phyloP scores from a whole-genome alignment of 2,797 vertebrate genomes.

The Notamacropus eugenii region DNA sequence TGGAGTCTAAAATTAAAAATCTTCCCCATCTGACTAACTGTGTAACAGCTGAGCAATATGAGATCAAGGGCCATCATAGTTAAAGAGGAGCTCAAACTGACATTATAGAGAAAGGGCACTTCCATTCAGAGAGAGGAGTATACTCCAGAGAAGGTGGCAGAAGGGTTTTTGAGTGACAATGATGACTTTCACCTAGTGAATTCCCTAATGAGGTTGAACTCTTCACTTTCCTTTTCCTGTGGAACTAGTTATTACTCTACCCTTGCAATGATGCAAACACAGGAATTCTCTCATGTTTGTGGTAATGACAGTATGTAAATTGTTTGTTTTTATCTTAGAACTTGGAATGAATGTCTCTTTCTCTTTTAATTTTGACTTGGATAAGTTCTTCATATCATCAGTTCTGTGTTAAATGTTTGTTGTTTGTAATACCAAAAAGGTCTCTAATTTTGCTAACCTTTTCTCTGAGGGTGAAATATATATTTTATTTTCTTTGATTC shows the following conservation, averaged over 20 bases:
- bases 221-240: not conserved
- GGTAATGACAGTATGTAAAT: constrained; percentile 62
- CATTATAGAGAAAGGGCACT: constrained; percentile 64
- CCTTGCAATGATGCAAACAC: not conserved
- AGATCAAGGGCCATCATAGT: constrained; percentile 64
- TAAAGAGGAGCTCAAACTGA: constrained; percentile 69
- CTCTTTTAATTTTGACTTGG: not conserved
- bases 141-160: constrained; percentile 50
- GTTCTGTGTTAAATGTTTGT: constrained; percentile 1
- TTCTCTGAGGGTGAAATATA: constrained; percentile 42
- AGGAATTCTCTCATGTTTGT: constrained; percentile 57
- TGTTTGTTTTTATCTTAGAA: constrained; percentile 20
- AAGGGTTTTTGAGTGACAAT: constrained; percentile 23
- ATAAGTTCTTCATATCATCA: constrained; percentile 1
- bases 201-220: not conserved
- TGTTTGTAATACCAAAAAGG: constrained; percentile 13
- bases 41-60: constrained; percentile 77
- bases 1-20: constrained; percentile 78
- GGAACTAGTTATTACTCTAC: not conserved
- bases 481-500: constrained; percentile 14
- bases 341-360: constrained; percentile 5
- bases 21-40: constrained; percentile 73
- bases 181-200: constrained; percentile 22
- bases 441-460: constrained; percentile 2
- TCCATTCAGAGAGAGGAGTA: constrained; percentile 55